Evolutionary conservation across 2,113 vertebrate species (phyloP), one percentile per base, ranked within the genome.

Genomic region (Prionailurus bengalensis): DNA sequence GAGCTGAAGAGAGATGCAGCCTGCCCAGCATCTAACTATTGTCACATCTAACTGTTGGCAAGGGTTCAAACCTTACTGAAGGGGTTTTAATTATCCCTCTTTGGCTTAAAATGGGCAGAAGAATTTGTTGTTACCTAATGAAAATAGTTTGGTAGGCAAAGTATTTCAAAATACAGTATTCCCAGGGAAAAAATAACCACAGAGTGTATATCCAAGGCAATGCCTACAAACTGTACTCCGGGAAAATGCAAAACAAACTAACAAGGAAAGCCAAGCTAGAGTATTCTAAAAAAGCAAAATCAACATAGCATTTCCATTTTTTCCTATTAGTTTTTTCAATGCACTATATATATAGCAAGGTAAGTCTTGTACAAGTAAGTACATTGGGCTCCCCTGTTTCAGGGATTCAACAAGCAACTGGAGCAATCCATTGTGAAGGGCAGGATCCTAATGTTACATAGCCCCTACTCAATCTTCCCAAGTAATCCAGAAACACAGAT

Each of bases 271-370:
- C 61, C 81, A 17, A 16, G 55, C 61, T 21, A 76, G 80, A 7
- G 21, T 16, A 55, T 27, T 80, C 92, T 80, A 81, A 92, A 94
- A 97, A 86, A 65, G 80, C 36, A 84, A 80, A 74, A 80, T 36
- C 7, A 94, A 96, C 97, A 96, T 15, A 97, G 85, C 70, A 66
- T 86, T 87, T 71, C 63, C 39, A 17, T 36, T 79, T 79, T 17
- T 82, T 63, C 87, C 87, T 80, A 68, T 89, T 51, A 87, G 39
- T 61, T 48, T 48, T 82, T 33, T n/a, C 91, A 63, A 29, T 27
- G 45, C 31, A 39, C 95, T 94, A 83, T 95, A 97, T 95, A 97
- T 92, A 96, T 92, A 96, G 84, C 61, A 83, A 94, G 63, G 86
- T 33, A 85, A 42, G 39, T 45, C 83, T 89, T 78, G 19, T 1